Base-by-base conservation (phyloP, 2,888 invertebrate genomes). In the Caenorhabditis uteleia region DNA sequence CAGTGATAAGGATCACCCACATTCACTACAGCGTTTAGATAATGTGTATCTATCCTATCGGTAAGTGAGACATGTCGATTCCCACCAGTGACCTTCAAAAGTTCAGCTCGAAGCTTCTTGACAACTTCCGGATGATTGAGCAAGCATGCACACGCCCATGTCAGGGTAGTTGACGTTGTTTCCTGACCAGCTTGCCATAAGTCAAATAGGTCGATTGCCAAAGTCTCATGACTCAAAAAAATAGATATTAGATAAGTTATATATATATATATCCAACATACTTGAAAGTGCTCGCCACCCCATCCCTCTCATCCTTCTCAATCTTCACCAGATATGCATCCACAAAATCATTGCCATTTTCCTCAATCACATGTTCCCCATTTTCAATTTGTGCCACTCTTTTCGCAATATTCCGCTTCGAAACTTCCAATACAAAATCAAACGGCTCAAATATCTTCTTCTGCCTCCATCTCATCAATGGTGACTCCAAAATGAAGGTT, bases 151-250 rank as follows among this genome's bases (percentile, higher is more conserved):
- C 47, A 51, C 6, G 58, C 70, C 62, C 67, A 70, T 5, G 42
- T 54, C 14, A 74, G 44, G 10, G 72, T 72, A 0, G 58, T 67
- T 8, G 66, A 47, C 1, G 72, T 70, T 1, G 74, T 74, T 8
- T 74, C 74, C 31, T 70, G 70, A 0, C 74, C 74, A 2, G 72
- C 71, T 2, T 50, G 14, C 71, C 71, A 74, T 5, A 74, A 29
- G 23, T 74, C 74, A 12, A 36, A 44, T 16, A 71, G 31, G 29
- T 70, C 69, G 21, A 57, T 36, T 0, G 50, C 55, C 14, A 74
- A 48, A 4, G 43, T 51, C 3, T 55, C 56, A 1, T 47, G 27
- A 0, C 50, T 54, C 23, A 57, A 65, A 33, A 25, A n/a, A 62
- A 26, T 25, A 16, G 2, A 20, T 18, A 25, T 18, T 33, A 7